Conservation (phyloP, 2,888 invertebrate genomes). For the Hoplodrina ambigua region DNA sequence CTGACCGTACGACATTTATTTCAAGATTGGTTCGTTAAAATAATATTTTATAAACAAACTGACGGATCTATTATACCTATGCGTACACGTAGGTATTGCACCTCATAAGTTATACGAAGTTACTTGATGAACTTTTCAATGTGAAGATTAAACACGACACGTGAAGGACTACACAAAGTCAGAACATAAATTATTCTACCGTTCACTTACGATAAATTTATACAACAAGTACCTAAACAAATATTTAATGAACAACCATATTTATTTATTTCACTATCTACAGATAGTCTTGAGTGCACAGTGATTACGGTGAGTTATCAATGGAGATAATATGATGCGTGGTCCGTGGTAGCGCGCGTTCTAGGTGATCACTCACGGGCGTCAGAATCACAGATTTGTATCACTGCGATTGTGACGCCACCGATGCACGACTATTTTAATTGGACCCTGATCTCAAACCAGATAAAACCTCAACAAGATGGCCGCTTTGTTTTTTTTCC, state of each 20-base stretch:
- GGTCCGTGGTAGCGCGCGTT: conserved; percentile 64
- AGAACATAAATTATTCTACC: conserved; percentile 44
- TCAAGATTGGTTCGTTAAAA: background rate
- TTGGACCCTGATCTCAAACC: conserved; percentile 86
- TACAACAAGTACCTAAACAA: conserved; percentile 42
- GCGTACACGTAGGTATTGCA: conserved; percentile 10
- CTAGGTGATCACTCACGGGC: conserved; percentile 87
- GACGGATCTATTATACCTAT: conserved; percentile 6
- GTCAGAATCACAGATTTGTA: conserved; percentile 83
- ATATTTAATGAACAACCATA: conserved; percentile 51
- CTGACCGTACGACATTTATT: no score
- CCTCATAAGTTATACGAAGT: conserved; percentile 37
- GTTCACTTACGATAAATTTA: conserved; percentile 44
- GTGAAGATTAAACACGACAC: conserved; percentile 44
- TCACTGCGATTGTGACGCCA: conserved; percentile 87
- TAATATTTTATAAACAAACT: conserved; percentile 3
- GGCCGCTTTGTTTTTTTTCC: conserved; percentile 80
- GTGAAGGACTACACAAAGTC: conserved; percentile 51
- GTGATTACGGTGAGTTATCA: conserved; percentile 62
- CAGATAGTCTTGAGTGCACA: conserved; percentile 53
- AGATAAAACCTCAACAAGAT: conserved; percentile 84
- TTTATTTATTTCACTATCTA: conserved; percentile 58
- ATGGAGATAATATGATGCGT: conserved; percentile 61
- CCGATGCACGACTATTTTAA: conserved; percentile 90
- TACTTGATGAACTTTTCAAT: conserved; percentile 58